Evolutionary conservation across 2,888 invertebrate species (phyloP).

Genomic region (Drosophila subquinaria): DNA sequence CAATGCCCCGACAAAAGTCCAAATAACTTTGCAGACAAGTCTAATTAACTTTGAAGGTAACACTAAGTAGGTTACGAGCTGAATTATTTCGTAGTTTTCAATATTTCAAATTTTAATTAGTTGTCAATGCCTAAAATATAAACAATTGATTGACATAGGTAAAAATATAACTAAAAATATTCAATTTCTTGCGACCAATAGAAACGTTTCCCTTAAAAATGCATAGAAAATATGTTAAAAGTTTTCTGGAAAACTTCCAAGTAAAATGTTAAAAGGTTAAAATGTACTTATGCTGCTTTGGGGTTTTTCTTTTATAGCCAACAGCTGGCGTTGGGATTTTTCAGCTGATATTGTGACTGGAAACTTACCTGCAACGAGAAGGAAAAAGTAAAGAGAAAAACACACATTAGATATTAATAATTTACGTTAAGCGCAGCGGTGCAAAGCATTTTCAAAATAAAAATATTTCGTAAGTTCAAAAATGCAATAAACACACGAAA

Average conservation of each 20-base stretch:
- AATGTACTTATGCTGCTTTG: constrained; percentile 30
- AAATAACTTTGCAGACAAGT: background rate
- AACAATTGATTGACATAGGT: background rate
- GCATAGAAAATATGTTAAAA: background rate
- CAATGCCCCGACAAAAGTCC: no score
- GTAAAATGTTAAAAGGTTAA: constrained; percentile 10
- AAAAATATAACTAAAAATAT: background rate
- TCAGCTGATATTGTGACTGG: constrained; percentile 19
- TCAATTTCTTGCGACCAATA: background rate
- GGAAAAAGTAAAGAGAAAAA: constrained; percentile 47
- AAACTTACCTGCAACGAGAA: constrained; percentile 74
- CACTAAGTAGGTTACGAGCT: background rate
- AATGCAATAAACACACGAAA: constrained; percentile 76
- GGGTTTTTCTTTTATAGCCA: background rate
- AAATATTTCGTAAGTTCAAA: constrained; percentile 62
- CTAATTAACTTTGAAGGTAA: background rate
- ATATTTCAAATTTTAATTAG: constrained; percentile 13
- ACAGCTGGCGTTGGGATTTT: constrained; percentile 14
- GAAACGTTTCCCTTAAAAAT: background rate
- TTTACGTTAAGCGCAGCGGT: constrained; percentile 43
- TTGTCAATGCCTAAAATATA: constrained; percentile 7
- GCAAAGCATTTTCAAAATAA: constrained; percentile 32
- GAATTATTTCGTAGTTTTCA: background rate
- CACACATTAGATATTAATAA: constrained; percentile 69
- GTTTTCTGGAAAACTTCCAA: background rate